Percentiles rank a stretch among this genome's conserved stretches.
Evolutionary conservation across 1,140 invertebrate species (phyloP).

Genomic region (Drosophila grimshawi): DNA sequence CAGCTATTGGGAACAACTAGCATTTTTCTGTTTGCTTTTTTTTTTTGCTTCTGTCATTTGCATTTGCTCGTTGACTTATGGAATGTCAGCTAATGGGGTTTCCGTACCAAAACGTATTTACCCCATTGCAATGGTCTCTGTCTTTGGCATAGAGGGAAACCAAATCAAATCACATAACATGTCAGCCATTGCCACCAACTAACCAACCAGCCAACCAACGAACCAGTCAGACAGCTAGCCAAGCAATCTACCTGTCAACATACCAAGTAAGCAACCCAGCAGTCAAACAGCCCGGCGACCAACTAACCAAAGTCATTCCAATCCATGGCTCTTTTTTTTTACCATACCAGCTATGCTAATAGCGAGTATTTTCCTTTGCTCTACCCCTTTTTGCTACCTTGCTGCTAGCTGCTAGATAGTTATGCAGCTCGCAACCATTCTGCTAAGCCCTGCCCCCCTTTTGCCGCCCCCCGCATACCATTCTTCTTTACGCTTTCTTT

Average conservation of each 20-base stretch:
- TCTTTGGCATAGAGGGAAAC: conserved; percentile 44
- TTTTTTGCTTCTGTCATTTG: conserved; percentile 11
- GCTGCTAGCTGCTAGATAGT: conserved; percentile 33
- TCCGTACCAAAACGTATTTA: conserved; percentile 68
- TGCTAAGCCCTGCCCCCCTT: neutral
- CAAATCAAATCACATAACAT: conserved; percentile 79
- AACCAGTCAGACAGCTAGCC: conserved; percentile 8
- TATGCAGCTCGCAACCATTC: conserved; percentile 5
- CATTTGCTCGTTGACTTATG: conserved; percentile 56
- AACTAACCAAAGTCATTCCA: conserved; percentile 35
- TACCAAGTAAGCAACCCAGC: neutral
- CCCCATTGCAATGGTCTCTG: conserved; percentile 37
- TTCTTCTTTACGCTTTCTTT: conserved; percentile 9
- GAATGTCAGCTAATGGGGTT: conserved; percentile 76
- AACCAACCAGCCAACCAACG: conserved; percentile 9
- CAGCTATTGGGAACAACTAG: conserved; percentile 17
- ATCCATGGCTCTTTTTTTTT: conserved; percentile 49
- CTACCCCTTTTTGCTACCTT: conserved; percentile 17
- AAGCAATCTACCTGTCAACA: conserved; percentile 20
- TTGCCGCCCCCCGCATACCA: neutral
- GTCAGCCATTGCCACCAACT: conserved; percentile 43
- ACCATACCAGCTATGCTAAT: conserved; percentile 67
- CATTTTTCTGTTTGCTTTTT: conserved; percentile 13
- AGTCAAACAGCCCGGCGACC: conserved; percentile 2
- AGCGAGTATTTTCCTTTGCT: conserved; percentile 68